Evolutionary conservation across 2,113 vertebrate genomes (phyloP), one percentile per base, ranked within the genome.

Genomic region (Onychostoma macrolepis): DNA sequence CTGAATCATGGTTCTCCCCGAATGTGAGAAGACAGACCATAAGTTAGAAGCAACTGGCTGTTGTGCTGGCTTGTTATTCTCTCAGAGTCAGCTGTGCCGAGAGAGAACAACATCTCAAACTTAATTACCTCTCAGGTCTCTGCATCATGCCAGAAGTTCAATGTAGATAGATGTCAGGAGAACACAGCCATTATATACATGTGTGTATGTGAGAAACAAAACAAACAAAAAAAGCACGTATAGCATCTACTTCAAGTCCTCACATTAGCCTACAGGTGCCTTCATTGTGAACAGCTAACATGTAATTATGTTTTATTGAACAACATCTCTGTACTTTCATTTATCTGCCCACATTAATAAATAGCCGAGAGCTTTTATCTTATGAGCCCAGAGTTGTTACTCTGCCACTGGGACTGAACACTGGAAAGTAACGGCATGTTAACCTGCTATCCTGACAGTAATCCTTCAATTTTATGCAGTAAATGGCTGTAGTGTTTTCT

Each of bases 91-190:
- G 91, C 89, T 85, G 92, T 86, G 90, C 85, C 90, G 89, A 90
- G 84, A 92, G 89, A 71, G 19, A 91, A 93, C 92, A 94, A 94
- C 93, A 94, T 93, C 92, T 95, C 93, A 94, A 93, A 94, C 91
- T 90, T 95, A 94, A 95, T 95, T 94, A 94, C 93, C 92, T 94
- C 92, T 94, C 92, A 92, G 92, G 91, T 93, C 91, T 92, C 91
- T 92, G 93, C 93, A 93, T 95, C 93, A 94, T 94, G 92, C 93
- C 90, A 83, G 84, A 79, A 90, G 91, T 91, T 91, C 92, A 92
- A 93, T 92, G 94, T 94, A 94, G 94, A 94, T 90, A 88, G 92
- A 95, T 93, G 87, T 87, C 92, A 91, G 91, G 91, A 90, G 92
- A 90, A 93, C 83, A 88, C 89, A 90, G 86, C 92, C 88, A 88